A percentile compares a stretch with the other conserved stretches of the same genome.
Conservation (phyloP, 2,888 invertebrate genomes). For the Lissocephala sabroskyi region DNA sequence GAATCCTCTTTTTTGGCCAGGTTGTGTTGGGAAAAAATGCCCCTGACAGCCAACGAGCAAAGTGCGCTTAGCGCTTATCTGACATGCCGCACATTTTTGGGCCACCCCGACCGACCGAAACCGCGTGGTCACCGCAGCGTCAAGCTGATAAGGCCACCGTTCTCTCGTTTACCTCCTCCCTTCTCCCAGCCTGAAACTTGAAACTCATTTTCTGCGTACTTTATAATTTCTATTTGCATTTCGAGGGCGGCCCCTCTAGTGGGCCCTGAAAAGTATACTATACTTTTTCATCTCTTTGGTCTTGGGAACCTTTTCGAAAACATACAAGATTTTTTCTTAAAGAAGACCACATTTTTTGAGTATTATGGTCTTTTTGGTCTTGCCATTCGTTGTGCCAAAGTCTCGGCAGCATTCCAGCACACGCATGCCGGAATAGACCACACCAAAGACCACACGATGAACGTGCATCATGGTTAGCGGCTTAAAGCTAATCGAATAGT, state of each 20-base stretch:
- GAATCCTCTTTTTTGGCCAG: not conserved
- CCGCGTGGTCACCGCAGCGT: conserved; percentile 25
- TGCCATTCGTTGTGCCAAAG: conserved; percentile 63
- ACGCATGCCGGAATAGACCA: conserved; percentile 47
- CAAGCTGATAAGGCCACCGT: not conserved
- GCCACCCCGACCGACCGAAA: conserved; percentile 38
- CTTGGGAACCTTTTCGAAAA: not conserved
- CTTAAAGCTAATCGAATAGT: conserved; percentile 67
- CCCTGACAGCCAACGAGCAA: conserved; percentile 29
- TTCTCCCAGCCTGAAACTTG: conserved; percentile 13
- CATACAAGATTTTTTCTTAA: not conserved
- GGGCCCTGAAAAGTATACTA: too few relatives aligned
- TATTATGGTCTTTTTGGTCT: conserved; percentile 41
- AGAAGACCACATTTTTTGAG: conserved; percentile 49
- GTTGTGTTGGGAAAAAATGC: conserved; percentile 5
- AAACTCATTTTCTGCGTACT: too few relatives aligned
- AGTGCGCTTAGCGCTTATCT: conserved; percentile 55
- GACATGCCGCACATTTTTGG: conserved; percentile 31
- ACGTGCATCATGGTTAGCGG: conserved; percentile 47
- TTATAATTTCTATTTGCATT: conserved; percentile 44
- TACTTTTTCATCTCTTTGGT: not conserved
- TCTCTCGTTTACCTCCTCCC: not conserved
- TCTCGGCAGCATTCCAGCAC: conserved; percentile 49
- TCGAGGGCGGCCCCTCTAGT: too few relatives aligned
- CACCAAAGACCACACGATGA: conserved; percentile 59